A percentile compares a stretch with the other conserved stretches of the same genome.
Evolutionary conservation across 2,797 vertebrate species (phyloP).

Genomic region (Distichodus sexfasciatus): DNA sequence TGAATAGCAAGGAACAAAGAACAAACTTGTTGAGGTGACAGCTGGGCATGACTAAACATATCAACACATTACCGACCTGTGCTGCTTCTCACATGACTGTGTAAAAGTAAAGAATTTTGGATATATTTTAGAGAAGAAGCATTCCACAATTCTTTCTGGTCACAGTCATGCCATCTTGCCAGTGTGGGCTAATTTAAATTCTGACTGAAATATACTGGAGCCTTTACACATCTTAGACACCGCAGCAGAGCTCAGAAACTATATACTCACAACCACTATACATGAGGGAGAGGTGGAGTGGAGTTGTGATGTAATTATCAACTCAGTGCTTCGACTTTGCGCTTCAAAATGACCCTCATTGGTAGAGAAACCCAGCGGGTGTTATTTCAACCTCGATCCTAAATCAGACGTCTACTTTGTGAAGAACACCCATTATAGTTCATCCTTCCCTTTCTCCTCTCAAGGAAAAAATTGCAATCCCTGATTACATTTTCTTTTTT

Average conservation of each 20-base stretch:
- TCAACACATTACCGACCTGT: no score
- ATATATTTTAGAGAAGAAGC: no score
- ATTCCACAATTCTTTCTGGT: no score
- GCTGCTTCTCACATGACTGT: no score
- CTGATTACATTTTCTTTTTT: conserved; percentile 28
- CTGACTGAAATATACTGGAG: no score
- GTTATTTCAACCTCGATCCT: conserved; percentile 13
- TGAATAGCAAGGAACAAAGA: no score
- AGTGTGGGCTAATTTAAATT: no score
- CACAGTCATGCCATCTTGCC: no score
- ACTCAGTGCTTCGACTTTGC: conserved; percentile 21
- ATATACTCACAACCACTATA: background rate
- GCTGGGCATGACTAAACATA: no score
- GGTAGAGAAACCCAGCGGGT: conserved; percentile 5
- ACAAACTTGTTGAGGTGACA: no score
- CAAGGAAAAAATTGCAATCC: conserved; percentile 2
- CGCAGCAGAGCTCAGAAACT: background rate
- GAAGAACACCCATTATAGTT: conserved; percentile 2
- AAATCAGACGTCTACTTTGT: conserved; percentile 14
- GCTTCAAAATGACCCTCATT: conserved; percentile 10
- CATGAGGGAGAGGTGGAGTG: background rate
- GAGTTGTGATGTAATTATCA: conserved; percentile 5
- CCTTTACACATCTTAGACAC: no score
- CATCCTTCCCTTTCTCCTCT: background rate
- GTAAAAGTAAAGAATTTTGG: no score